These are phyloP conservation scores for Megaptera novaeangliae DNA, from an alignment of 2,113 vertebrate species.

Conservation along the genomic window DNA sequence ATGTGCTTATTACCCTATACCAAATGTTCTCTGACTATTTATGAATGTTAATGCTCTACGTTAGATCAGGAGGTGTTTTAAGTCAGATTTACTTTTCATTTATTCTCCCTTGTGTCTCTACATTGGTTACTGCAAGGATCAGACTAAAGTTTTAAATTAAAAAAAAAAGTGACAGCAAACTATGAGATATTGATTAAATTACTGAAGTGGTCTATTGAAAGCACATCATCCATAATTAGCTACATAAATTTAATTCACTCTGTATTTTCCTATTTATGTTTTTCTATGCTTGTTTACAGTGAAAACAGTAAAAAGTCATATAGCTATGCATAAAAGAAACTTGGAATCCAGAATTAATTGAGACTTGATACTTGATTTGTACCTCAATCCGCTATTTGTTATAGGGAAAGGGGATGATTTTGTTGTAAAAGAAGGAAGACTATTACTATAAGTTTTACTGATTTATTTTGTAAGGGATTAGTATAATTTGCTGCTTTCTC, in stretches of 20 bases:
- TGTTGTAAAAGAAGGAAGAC: neutral
- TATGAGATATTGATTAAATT: neutral
- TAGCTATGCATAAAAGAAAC: neutral
- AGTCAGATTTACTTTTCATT: conserved; percentile 7
- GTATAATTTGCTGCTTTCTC: neutral
- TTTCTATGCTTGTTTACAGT: neutral
- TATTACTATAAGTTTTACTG: neutral
- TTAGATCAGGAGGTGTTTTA: conserved; percentile 7
- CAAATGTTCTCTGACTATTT: conserved; percentile 47
- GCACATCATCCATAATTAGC: neutral
- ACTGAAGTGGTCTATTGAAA: neutral
- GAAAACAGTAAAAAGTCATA: neutral
- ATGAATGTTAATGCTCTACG: conserved; percentile 36
- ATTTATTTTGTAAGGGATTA: neutral
- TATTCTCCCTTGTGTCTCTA: neutral
- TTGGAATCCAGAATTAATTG: neutral
- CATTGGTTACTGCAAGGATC: neutral
- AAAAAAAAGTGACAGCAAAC: neutral
- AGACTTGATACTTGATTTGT: neutral
- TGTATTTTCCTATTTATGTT: neutral
- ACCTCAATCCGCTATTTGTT: neutral
- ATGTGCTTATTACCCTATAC: conserved; percentile 20
- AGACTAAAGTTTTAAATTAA: neutral
- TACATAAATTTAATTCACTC: neutral
- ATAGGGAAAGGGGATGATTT: neutral